Percentiles rank a stretch among this genome's conserved stretches.
phyloP scores from a whole-genome alignment of 35 echinoderm and acorn worm species.

The Heliocidaris tuberculata region DNA sequence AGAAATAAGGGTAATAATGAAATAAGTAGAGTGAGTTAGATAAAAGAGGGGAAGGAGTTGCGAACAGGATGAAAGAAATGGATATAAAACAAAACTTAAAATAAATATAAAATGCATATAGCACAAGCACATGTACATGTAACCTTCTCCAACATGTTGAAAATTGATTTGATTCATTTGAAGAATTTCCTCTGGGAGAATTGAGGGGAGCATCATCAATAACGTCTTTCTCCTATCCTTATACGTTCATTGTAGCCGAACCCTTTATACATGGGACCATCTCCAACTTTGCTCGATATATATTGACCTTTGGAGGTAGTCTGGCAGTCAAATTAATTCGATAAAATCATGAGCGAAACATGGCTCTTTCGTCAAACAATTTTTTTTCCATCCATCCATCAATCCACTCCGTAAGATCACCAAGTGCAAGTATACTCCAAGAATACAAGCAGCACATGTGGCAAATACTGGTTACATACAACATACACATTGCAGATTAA shows the following conservation, averaged over 20 bases:
- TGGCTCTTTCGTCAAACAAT: background rate
- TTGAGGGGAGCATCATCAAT: background rate
- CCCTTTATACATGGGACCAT: background rate
- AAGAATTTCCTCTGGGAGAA: constrained; percentile 16
- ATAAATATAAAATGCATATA: background rate
- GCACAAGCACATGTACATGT: background rate
- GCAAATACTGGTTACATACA: no score
- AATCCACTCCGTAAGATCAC: background rate
- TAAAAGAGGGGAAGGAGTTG: no score
- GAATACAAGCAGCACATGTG: background rate
- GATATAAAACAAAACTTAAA: background rate
- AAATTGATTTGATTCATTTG: constrained; percentile 14
- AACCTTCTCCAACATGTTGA: background rate
- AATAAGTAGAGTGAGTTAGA: no score
- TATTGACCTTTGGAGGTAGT: constrained; percentile 2
- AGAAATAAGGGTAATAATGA: no score
- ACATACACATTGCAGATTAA: no score
- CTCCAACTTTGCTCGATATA: background rate
- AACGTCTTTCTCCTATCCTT: background rate
- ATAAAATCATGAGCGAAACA: constrained; percentile 12
- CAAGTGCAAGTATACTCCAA: background rate
- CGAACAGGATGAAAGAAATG: background rate
- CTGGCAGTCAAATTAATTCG: constrained; percentile 16
- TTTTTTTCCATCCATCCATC: background rate
- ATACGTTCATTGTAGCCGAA: background rate